Percentiles rank a stretch among this genome's conserved stretches.
These are phyloP conservation scores for Fissipunctia ypsillon DNA, from an alignment of 2,888 invertebrate genomes.

Conservation along the genomic window DNA sequence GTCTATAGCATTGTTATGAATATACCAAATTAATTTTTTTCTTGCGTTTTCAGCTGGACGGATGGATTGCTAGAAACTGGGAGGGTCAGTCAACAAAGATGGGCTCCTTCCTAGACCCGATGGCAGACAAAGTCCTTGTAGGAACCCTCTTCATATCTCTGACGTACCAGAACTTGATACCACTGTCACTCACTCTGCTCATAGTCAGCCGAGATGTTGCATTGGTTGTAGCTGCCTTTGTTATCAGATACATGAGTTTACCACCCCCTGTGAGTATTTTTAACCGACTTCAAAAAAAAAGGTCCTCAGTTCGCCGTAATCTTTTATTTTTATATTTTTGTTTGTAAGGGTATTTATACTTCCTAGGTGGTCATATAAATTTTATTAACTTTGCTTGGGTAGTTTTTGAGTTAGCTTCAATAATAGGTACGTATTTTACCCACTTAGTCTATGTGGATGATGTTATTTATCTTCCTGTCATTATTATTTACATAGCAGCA, in stretches of 20 bases:
- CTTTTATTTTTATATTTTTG: too few relatives aligned
- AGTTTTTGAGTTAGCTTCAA: too few relatives aligned
- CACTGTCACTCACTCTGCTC: slow-evolving; percentile 94
- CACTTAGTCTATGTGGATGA: too few relatives aligned
- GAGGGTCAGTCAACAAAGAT: slow-evolving; percentile 97
- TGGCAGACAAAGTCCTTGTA: slow-evolving; percentile 98
- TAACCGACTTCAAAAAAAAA: too few relatives aligned
- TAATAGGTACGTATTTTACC: too few relatives aligned
- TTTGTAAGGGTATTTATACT: too few relatives aligned
- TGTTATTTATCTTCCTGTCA: too few relatives aligned
- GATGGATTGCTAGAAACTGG: slow-evolving; percentile 98
- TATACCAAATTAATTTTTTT: neutral
- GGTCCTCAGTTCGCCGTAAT: too few relatives aligned
- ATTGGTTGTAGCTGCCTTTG: slow-evolving; percentile 96
- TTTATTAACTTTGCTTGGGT: too few relatives aligned
- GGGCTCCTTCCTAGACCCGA: slow-evolving; percentile 98
- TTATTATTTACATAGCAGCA: too few relatives aligned
- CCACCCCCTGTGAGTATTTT: slow-evolving; percentile 95
- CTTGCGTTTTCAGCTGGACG: slow-evolving; percentile 93
- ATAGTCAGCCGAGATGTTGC: slow-evolving; percentile 96
- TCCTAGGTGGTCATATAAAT: too few relatives aligned
- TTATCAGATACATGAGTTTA: slow-evolving; percentile 97
- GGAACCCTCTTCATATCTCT: slow-evolving; percentile 96
- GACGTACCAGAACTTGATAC: slow-evolving; percentile 96
- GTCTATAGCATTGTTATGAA: neutral